Percentiles rank a stretch among this genome's conserved stretches.
These are phyloP conservation scores for Entomyzon cyanotis DNA, from an alignment of 2,113 vertebrate species.

Conservation along the genomic window DNA sequence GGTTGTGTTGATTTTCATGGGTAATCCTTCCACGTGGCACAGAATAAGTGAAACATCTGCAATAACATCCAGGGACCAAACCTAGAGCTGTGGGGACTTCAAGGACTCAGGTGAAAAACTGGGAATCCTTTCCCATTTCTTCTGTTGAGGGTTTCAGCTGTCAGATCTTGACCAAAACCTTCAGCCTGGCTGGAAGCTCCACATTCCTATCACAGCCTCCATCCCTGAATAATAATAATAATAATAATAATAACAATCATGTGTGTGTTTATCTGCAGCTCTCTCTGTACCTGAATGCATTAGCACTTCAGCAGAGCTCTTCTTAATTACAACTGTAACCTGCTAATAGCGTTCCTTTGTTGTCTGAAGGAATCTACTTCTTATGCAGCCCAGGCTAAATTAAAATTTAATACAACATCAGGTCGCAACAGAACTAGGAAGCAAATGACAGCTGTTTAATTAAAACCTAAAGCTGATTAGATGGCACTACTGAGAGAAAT, in stretches of 20 bases:
- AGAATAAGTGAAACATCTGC: background rate
- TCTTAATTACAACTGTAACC: conserved; percentile 71
- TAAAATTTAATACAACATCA: conserved; percentile 78
- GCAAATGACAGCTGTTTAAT: conserved; percentile 75
- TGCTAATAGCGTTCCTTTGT: conserved; percentile 68
- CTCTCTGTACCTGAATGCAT: conserved; percentile 25
- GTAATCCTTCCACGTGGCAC: accelerated
- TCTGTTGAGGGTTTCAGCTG: background rate
- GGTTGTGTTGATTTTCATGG: background rate
- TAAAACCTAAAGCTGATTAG: conserved; percentile 74
- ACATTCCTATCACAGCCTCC: background rate
- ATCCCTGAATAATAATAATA: background rate
- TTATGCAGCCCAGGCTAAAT: conserved; percentile 67
- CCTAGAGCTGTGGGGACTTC: background rate
- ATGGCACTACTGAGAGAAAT: conserved; percentile 66
- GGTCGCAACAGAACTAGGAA: conserved; percentile 71
- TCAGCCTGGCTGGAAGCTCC: background rate
- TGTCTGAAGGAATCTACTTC: conserved; percentile 70
- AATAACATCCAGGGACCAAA: background rate
- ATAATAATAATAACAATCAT: background rate
- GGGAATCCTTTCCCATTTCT: background rate
- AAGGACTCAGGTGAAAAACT: background rate
- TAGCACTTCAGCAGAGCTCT: conserved; percentile 53
- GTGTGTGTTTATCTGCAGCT: background rate
- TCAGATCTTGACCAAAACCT: background rate